These are phyloP conservation scores for Thalassarche chlororhynchos DNA, from an alignment of 2,113 vertebrate species.

Conservation along the genomic window DNA sequence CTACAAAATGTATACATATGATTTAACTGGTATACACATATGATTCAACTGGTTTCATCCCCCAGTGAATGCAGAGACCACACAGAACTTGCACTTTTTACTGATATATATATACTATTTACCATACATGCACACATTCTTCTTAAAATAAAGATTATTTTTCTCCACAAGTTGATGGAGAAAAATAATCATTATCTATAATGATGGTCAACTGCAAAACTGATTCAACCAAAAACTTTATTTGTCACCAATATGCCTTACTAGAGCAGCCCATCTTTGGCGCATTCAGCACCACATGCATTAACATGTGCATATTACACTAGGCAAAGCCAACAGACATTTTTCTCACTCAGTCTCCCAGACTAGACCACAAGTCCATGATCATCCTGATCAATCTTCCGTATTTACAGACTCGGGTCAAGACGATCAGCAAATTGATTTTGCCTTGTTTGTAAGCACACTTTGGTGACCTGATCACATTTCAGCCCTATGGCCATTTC, in stretches of 20 bases:
- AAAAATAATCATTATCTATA: background rate
- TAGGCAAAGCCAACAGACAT: background rate
- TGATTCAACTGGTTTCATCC: background rate
- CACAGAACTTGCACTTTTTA: background rate
- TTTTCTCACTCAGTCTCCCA: background rate
- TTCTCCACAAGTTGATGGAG: background rate
- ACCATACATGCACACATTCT: background rate
- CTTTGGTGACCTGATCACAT: background rate
- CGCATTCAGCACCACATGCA: background rate
- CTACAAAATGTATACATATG: background rate
- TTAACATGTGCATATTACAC: rapidly evolving
- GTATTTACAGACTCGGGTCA: background rate
- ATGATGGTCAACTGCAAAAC: background rate
- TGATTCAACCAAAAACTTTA: background rate
- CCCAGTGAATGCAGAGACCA: background rate
- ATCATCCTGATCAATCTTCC: background rate
- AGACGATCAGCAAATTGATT: background rate
- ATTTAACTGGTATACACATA: background rate
- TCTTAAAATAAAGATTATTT: background rate
- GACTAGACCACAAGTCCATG: background rate
- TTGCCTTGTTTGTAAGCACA: background rate
- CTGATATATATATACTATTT: background rate
- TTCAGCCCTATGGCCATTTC: background rate
- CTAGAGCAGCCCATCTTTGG: background rate
- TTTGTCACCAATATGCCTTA: background rate